These are phyloP conservation scores for Acomys russatus DNA, from an alignment of 2,797 vertebrate genomes.

Conservation along the genomic window DNA sequence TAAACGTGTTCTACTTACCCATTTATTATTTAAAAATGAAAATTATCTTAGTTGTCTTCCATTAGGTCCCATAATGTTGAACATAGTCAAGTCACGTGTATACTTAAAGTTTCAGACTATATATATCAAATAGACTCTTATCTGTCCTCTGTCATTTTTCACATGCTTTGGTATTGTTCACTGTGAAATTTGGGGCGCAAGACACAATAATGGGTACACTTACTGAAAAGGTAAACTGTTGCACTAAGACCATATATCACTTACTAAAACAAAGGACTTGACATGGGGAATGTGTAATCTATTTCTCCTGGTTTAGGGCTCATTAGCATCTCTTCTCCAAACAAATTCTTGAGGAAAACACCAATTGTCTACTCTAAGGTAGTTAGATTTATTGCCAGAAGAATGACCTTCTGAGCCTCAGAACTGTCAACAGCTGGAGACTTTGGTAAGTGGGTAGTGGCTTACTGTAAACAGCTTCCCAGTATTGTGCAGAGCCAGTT, in stretches of 20 bases:
- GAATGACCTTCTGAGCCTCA: constrained; percentile 1
- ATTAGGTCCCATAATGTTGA: constrained; percentile 11
- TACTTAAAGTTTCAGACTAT: constrained; percentile 18
- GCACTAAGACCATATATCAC: neutral
- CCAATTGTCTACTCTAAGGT: constrained; percentile 7
- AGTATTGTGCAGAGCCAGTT: neutral
- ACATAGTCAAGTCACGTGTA: constrained; percentile 20
- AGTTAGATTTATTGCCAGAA: constrained; percentile 50
- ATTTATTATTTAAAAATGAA: constrained; percentile 67
- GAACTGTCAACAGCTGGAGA: constrained; percentile 44
- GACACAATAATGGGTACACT: neutral
- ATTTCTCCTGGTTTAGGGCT: constrained; percentile 1
- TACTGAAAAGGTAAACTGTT: constrained; percentile 47
- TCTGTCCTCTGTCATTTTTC: constrained; percentile 23
- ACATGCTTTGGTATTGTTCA: constrained; percentile 3
- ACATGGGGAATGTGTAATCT: constrained; percentile 26
- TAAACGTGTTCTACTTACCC: constrained; percentile 60
- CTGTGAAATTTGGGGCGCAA: neutral
- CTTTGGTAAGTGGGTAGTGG: constrained; percentile 66
- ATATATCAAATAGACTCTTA: constrained; percentile 28
- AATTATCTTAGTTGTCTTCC: constrained; percentile 21
- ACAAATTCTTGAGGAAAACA: constrained; percentile 46
- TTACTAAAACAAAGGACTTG: constrained; percentile 44
- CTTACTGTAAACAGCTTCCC: constrained; percentile 1
- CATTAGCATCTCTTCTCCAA: neutral